phyloP scores from a whole-genome alignment of 92 coral and sea anemone genomes.

The Phymanthus crucifer region DNA sequence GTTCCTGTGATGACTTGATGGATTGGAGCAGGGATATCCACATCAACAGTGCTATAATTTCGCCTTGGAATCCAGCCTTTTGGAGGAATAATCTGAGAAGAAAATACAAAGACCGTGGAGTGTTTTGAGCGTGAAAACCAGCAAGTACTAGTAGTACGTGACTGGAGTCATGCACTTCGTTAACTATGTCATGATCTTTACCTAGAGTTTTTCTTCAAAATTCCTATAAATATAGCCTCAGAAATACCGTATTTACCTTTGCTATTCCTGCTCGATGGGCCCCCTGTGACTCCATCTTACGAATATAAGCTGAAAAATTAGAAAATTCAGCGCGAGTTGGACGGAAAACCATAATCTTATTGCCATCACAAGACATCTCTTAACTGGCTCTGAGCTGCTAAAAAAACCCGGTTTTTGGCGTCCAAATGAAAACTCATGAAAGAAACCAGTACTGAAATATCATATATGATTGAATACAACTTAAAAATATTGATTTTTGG shows the following conservation, averaged over 20 bases:
- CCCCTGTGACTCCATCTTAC: constrained; percentile 91
- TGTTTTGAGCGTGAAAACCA: not conserved
- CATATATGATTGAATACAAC: not conserved
- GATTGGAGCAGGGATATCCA: constrained; percentile 89
- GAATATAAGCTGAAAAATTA: constrained; percentile 82
- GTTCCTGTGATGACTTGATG: constrained; percentile 93
- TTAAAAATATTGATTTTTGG: not conserved
- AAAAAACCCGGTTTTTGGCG: not conserved
- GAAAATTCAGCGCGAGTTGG: constrained; percentile 90
- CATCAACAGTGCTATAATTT: constrained; percentile 73
- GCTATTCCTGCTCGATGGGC: constrained; percentile 95
- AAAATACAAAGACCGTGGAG: not conserved
- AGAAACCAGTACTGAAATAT: constrained; percentile 18
- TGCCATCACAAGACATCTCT: constrained; percentile 82
- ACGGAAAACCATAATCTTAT: constrained; percentile 91
- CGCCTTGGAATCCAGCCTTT: constrained; percentile 89
- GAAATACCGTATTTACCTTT: constrained; percentile 56
- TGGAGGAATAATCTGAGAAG: constrained; percentile 90
- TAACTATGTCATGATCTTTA: constrained; percentile 19
- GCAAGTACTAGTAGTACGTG: constrained; percentile 35
- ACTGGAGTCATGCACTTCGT: constrained; percentile 26
- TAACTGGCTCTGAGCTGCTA: constrained; percentile 9
- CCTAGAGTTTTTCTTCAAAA: not conserved
- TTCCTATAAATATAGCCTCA: not conserved
- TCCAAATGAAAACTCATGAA: constrained; percentile 9